These are phyloP conservation scores for Antheraea assamensis DNA, from an alignment of 2,888 invertebrate genomes.

Conservation along the genomic window DNA sequence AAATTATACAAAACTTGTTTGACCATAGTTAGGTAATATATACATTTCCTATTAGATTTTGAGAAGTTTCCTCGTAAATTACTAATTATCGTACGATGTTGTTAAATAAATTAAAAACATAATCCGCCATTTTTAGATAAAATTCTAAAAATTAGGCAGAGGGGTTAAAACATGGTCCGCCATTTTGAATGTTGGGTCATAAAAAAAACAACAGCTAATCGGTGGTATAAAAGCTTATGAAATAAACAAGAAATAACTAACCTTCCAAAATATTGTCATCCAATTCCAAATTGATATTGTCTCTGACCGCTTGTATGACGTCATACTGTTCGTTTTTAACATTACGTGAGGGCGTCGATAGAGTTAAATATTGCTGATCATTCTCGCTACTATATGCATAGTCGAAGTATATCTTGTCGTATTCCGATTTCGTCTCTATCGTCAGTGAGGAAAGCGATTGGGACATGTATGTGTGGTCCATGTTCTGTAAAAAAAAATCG, in stretches of 20 bases:
- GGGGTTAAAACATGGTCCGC: too few relatives aligned
- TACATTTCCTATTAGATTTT: too few relatives aligned
- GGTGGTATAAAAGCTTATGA: neutral
- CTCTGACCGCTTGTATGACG: conserved; percentile 50
- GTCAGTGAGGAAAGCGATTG: conserved; percentile 64
- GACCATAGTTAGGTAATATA: too few relatives aligned
- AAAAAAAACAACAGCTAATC: too few relatives aligned
- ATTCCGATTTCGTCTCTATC: conserved; percentile 52
- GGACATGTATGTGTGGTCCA: conserved; percentile 72
- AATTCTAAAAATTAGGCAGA: too few relatives aligned
- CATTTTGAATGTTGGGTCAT: too few relatives aligned
- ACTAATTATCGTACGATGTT: too few relatives aligned
- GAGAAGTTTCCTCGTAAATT: too few relatives aligned
- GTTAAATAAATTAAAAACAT: too few relatives aligned
- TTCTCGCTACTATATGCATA: conserved; percentile 51
- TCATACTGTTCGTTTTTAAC: conserved; percentile 64
- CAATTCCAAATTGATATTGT: conserved; percentile 58
- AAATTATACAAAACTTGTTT: too few relatives aligned
- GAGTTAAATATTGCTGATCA: conserved; percentile 47
- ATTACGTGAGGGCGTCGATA: conserved; percentile 31
- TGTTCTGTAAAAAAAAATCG: conserved; percentile 45
- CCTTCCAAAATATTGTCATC: conserved; percentile 63
- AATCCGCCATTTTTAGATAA: too few relatives aligned
- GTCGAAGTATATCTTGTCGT: conserved; percentile 69
- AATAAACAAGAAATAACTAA: conserved; percentile 28